These are phyloP conservation scores for Hippocampus mohnikei DNA, from an alignment of 2,113 vertebrate species.

Conservation along the genomic window DNA sequence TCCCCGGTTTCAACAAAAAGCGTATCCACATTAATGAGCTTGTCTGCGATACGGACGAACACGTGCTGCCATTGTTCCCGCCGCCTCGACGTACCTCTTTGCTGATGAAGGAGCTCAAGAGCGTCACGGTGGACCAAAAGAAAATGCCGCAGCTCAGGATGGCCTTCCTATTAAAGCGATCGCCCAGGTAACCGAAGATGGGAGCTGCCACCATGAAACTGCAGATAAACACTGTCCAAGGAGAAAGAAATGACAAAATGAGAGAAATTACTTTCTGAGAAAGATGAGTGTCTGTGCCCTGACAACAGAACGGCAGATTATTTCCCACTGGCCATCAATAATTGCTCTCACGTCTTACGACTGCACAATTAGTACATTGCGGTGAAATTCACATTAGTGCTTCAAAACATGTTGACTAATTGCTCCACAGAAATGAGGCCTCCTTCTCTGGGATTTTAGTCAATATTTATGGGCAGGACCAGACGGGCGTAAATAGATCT, in stretches of 20 bases:
- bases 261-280: slow-evolving; percentile 1
- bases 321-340: slow-evolving; percentile 27
- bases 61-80: neutral
- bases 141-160: slow-evolving; percentile 97
- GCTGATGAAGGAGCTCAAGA: slow-evolving; percentile 94
- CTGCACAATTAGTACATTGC: slow-evolving; percentile 11
- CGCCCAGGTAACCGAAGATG: slow-evolving; percentile 97
- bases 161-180: slow-evolving; percentile 97
- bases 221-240: slow-evolving; percentile 91
- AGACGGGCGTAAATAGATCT: slow-evolving; percentile 20
- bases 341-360: slow-evolving; percentile 30
- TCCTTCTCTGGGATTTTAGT: slow-evolving; percentile 16
- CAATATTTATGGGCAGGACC: slow-evolving; percentile 36
- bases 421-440: slow-evolving; percentile 20
- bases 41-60: neutral
- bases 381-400: slow-evolving; percentile 27
- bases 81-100: slow-evolving; percentile 76
- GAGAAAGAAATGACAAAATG: slow-evolving; percentile 10
- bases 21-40: slow-evolving; percentile 51
- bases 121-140: slow-evolving; percentile 94
- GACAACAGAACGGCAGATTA: neutral
- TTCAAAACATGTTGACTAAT: slow-evolving; percentile 33
- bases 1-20: slow-evolving; percentile 32
- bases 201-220: slow-evolving; percentile 98
- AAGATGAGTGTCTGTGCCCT: neutral